Percentiles rank a stretch among this genome's conserved stretches.
Conservation (phyloP, 2,888 invertebrate genomes). For the Harpalus rufipes region DNA sequence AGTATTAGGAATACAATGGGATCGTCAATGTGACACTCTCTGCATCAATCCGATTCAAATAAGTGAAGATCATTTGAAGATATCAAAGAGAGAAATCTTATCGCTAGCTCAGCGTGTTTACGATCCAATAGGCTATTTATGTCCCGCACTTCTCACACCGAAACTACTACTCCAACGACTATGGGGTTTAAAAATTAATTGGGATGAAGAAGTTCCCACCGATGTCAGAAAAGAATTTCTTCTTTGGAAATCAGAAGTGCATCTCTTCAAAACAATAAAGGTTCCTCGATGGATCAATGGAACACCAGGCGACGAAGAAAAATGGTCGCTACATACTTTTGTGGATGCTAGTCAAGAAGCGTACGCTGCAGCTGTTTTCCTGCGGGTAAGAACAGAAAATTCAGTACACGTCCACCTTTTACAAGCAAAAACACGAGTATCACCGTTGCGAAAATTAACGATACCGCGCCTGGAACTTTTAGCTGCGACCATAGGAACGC, state of each 20-base stretch:
- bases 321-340: conserved; percentile 34
- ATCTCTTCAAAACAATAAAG: background rate
- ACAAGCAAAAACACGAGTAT: conserved; percentile 71
- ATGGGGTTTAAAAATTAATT: conserved; percentile 63
- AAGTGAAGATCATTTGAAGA: conserved; percentile 13
- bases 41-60: conserved; percentile 56
- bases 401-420: conserved; percentile 70
- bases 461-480: conserved; percentile 73
- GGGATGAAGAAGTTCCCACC: conserved; percentile 53
- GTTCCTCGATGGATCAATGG: conserved; percentile 21
- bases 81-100: conserved; percentile 56
- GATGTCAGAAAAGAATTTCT: conserved; percentile 68
- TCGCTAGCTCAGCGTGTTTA: conserved; percentile 68
- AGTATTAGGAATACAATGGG: conserved; percentile 18
- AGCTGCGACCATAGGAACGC: conserved; percentile 70
- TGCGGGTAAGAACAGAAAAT: background rate
- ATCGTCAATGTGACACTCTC: conserved; percentile 1
- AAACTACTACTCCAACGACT: conserved; percentile 69
- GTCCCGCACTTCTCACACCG: conserved; percentile 68
- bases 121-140: conserved; percentile 70
- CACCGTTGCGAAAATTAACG: conserved; percentile 69
- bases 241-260: conserved; percentile 62
- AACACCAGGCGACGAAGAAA: conserved; percentile 9
- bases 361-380: conserved; percentile 10
- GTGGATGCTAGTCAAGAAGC: conserved; percentile 23